A percentile compares a stretch with the other conserved stretches of the same genome.
Conservation (phyloP, 2,113 vertebrate genomes). For the Notechis scutatus region DNA sequence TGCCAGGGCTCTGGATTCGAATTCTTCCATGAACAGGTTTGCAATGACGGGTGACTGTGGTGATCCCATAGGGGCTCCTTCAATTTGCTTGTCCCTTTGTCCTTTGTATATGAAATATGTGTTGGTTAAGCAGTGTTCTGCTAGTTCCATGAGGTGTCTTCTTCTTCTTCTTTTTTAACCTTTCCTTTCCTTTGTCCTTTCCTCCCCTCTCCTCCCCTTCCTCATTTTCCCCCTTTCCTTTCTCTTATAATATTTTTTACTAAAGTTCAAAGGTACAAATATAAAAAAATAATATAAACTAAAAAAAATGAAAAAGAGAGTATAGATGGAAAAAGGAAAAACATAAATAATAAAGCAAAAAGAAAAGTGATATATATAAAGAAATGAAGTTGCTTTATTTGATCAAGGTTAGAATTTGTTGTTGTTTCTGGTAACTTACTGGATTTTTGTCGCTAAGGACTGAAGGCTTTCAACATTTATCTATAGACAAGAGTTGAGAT, state of each 20-base stretch:
- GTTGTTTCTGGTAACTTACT: neutral
- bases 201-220: no score
- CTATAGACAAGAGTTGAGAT: neutral
- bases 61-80: no score
- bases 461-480: neutral
- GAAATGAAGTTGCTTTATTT: neutral
- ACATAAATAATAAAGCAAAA: neutral
- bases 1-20: no score
- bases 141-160: no score
- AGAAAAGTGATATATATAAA: neutral
- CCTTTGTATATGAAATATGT: no score
- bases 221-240: no score
- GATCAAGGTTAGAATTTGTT: neutral
- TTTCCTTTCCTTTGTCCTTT: no score
- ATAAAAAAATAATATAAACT: neutral
- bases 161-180: no score
- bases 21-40: no score
- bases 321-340: neutral
- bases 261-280: neutral
- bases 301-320: neutral
- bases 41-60: no score
- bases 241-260: neutral
- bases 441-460: neutral
- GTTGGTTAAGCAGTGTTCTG: no score
- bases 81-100: no score